Evolutionary conservation across 35 echinoderm and acorn worm genomes (phyloP), one percentile per base, ranked within the genome.

Genomic region (Apostichopus japonicus): DNA sequence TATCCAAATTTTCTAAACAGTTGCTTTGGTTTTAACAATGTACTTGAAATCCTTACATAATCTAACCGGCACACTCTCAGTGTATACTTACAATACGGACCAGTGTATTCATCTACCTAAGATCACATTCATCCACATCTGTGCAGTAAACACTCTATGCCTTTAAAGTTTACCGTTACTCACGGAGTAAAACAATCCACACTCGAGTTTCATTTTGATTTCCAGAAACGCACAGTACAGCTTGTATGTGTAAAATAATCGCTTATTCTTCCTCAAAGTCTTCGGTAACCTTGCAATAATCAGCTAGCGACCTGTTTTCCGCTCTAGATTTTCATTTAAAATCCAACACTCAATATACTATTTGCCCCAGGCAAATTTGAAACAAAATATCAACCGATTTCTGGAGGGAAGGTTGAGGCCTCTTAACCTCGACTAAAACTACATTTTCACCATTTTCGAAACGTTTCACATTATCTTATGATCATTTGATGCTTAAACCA

Each of bases 341-440:
- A 84, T 57, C n/a, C 56, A 84, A 84, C 17, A 84, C 54, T 58
- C 54, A 57, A 84, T 84, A 58, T 58, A 53, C 24, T 53, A 10
- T 6, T 7, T 17, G 81, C 81, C 56, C 56, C 53, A 84, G 81
- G 81, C 81, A 84, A 84, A 84, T 84, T 56, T 14, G 81, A 84
- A 84, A 84, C 81, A 84, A 84, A 84, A 84, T 84, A 84, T 84
- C 81, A 57, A 58, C 81, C 81, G 81, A 84, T 84, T 57, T 84
- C 81, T 84, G 21, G 14, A 84, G 81, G 81, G 81, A 84, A 58
- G 10, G 81, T 84, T 55, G 56, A 58, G 81, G 81, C 81, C 81
- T 84, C 81, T 84, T 84, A 84, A 84, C 81, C 81, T 59, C 14
- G 21, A 24, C 22, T 59, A 59, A 58, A 23, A 58, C 81, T 84